Conservation (phyloP, 2,888 invertebrate species). For the Chalcis sispes region DNA sequence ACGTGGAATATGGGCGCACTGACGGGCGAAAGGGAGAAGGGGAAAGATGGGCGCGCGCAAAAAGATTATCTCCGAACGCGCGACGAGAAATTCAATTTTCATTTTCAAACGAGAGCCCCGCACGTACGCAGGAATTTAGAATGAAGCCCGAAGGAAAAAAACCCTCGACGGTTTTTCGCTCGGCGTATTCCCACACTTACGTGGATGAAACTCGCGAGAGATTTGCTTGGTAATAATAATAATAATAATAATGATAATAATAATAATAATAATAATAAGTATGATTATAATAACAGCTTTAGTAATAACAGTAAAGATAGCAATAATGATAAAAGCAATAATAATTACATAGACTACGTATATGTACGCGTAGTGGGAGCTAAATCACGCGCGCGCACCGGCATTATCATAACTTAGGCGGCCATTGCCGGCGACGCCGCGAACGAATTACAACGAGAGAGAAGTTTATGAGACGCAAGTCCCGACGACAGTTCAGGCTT, state of each 20-base stretch:
- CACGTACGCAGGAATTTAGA: background rate
- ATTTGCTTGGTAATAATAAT: conserved; percentile 31
- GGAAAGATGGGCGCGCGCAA: background rate
- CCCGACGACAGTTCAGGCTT: conserved; percentile 21
- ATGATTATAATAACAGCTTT: too few relatives aligned
- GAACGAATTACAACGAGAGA: conserved; percentile 24
- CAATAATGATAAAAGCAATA: too few relatives aligned
- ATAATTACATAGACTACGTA: too few relatives aligned
- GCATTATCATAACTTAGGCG: conserved; percentile 36
- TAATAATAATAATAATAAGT: conserved; percentile 49
- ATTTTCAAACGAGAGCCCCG: conserved; percentile 20
- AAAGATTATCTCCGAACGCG: background rate
- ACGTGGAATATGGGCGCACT: too few relatives aligned
- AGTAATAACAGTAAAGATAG: too few relatives aligned
- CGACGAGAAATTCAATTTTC: conserved; percentile 41
- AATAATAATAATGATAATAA: conserved; percentile 29
- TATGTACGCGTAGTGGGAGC: background rate
- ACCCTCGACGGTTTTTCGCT: background rate
- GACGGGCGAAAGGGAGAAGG: background rate
- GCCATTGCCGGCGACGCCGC: background rate
- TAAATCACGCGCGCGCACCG: conserved; percentile 34
- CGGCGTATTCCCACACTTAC: too few relatives aligned
- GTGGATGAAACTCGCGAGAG: too few relatives aligned
- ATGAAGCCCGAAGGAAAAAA: background rate
- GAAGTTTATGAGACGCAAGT: conserved; percentile 31